Evolutionary conservation across 2,888 invertebrate genomes (phyloP).

Genomic region (Morpho deidamia): DNA sequence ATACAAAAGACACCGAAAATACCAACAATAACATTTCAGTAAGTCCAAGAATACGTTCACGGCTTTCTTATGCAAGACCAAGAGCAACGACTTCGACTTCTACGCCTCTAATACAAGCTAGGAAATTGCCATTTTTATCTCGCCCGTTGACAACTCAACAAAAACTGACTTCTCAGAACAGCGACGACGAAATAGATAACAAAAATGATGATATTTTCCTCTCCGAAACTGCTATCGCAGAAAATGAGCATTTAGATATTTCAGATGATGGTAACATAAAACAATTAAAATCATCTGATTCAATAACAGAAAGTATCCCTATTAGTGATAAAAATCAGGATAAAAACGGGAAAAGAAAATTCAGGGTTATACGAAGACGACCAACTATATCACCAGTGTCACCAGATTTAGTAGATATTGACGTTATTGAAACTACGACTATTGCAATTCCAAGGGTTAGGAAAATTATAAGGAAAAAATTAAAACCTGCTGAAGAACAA

Average conservation of each 20-base stretch:
- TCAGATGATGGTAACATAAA: conserved; percentile 34
- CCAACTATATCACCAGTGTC: conserved; percentile 46
- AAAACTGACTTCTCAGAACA: conserved; percentile 31
- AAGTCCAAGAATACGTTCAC: conserved; percentile 36
- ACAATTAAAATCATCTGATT: conserved; percentile 41
- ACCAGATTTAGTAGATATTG: conserved; percentile 25
- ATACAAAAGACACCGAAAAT: conserved; percentile 25
- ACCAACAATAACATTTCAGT: conserved; percentile 27
- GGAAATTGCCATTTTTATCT: conserved; percentile 51
- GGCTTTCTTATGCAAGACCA: conserved; percentile 44
- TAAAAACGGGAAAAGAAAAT: conserved; percentile 52
- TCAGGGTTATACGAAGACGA: conserved; percentile 56
- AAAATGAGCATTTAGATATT: conserved; percentile 60
- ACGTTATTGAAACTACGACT: conserved; percentile 30
- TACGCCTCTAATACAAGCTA: conserved; percentile 37
- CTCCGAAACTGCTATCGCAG: conserved; percentile 71
- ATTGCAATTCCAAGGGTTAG: conserved; percentile 44
- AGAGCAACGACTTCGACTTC: conserved; percentile 35
- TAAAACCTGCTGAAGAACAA: conserved; percentile 45
- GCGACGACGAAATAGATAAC: conserved; percentile 50
- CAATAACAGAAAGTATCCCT: conserved; percentile 33
- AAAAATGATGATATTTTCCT: conserved; percentile 61
- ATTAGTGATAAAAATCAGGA: conserved; percentile 45
- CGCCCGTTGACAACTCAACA: conserved; percentile 46
- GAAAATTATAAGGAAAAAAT: conserved; percentile 63